A percentile compares a stretch with the other conserved stretches of the same genome.
phyloP scores from a whole-genome alignment of 2,888 invertebrate genomes.

The Coelogynopora nodosa region DNA sequence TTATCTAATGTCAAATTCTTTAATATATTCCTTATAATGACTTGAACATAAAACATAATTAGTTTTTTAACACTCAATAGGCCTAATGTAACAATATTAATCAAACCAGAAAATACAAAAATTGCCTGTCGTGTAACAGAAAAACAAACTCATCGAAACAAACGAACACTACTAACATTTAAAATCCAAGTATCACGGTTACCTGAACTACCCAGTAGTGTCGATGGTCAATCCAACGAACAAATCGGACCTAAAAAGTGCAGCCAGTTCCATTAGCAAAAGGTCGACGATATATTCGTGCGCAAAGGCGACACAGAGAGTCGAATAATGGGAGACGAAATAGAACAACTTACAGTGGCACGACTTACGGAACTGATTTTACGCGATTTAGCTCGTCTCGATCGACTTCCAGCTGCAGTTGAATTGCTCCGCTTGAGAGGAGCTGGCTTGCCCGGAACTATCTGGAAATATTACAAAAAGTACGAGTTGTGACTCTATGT shows the following conservation, averaged over 20 bases:
- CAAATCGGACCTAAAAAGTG: conserved; percentile 19
- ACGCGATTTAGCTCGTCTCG: conserved; percentile 20
- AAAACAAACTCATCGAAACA: not conserved
- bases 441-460: conserved; percentile 21
- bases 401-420: not conserved
- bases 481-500: too few species aligned
- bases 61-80: too few species aligned
- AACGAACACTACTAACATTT: not conserved
- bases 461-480: conserved; percentile 29
- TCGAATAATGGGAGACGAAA: too few species aligned
- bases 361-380: conserved; percentile 36
- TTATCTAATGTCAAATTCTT: too few species aligned
- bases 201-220: conserved; percentile 40
- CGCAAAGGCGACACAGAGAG: too few species aligned
- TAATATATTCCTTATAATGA: too few species aligned
- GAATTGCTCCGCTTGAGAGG: conserved; percentile 33
- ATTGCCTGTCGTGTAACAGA: too few species aligned
- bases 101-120: too few species aligned
- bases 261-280: too few species aligned
- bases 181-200: too few species aligned
- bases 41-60: too few species aligned
- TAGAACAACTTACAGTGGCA: not conserved
- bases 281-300: not conserved
- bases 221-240: conserved; percentile 34
- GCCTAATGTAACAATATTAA: too few species aligned